Conservation (phyloP, 2,797 vertebrate genomes). For the Tokudaia tokunoshimensis region DNA sequence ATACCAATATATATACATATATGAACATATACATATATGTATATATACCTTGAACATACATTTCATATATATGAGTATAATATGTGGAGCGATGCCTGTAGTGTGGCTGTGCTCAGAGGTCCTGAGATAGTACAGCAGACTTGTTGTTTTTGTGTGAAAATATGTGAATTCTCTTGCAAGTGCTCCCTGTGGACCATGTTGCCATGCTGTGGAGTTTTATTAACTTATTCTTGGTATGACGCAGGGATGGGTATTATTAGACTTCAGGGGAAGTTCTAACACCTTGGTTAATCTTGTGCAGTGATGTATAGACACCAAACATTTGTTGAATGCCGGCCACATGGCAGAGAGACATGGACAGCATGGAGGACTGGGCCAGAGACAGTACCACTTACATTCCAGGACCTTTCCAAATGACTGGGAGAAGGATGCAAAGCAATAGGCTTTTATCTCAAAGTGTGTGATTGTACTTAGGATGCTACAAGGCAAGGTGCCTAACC, state of each 20-base stretch:
- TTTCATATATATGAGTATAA: not conserved
- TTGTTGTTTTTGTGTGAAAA: not conserved
- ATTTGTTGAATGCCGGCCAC: not conserved
- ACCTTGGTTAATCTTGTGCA: not conserved
- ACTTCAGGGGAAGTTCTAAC: not conserved
- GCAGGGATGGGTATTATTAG: not conserved
- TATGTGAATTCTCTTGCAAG: not conserved
- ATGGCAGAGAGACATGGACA: not conserved
- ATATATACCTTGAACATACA: no score
- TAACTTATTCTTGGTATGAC: not conserved
- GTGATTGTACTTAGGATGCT: not conserved
- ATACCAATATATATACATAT: no score
- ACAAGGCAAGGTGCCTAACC: not conserved
- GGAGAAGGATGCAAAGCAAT: not conserved
- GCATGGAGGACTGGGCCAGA: not conserved
- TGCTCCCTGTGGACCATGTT: not conserved
- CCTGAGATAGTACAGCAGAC: not conserved
- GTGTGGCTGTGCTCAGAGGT: not conserved
- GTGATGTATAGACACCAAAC: not conserved
- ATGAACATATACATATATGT: no score
- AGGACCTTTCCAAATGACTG: not conserved
- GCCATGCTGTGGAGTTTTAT: not conserved
- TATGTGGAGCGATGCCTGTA: not conserved
- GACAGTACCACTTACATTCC: not conserved
- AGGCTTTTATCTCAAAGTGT: not conserved